Base-by-base conservation (phyloP, 2,113 vertebrate genomes). In the Oncorhynchus tshawytscha region DNA sequence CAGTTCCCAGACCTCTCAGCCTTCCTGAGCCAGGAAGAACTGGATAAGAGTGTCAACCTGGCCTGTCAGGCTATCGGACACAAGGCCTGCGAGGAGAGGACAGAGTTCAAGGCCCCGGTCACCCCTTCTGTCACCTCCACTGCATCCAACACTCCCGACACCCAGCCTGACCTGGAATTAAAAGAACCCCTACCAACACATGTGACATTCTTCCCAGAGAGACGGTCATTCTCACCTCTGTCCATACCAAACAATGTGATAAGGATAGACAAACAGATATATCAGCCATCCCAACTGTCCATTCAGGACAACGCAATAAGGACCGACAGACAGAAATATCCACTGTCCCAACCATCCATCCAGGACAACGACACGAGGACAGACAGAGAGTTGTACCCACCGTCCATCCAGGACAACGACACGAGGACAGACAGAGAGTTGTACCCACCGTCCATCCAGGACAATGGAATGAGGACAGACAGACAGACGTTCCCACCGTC, bases 1-100 rank as follows among this genome's bases (percentile, higher is more conserved):
- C 90, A 87, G 2, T 92, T 95, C 75, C 91, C 95, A 60, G 97
- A 99, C 84, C 93, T 99, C 74, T 99, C 97, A 22, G 97, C 95
- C 29, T 99, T 99, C 87, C 88, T 99, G 70, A 99, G 94, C 86
- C 96, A 98, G 81, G 97, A 99, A 85, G 97, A 99, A 86, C 90
- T 99, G 78, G 93, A 99, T 80, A 91, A 99, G 91, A 99, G 97
- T 24, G 97, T 99, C 67, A 95, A 97, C 81, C 91, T 99, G 81
- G 97, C 97, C 60, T 88, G 95, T 71, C 89, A 97, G 92, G 96
- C 97, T 65, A 97, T 99, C 72, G 94, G 92, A 83, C 93, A 97
- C 1, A 88, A 79, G 91, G 87, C 78, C 80, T 94, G 16, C 3
- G 91, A 91, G 80, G 88, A 81, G 22, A 95, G 89, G 75, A 72